A percentile compares a stretch with the other conserved stretches of the same genome.
phyloP scores from a whole-genome alignment of 1,140 invertebrate genomes.

The Macrocentrus cingulum region DNA sequence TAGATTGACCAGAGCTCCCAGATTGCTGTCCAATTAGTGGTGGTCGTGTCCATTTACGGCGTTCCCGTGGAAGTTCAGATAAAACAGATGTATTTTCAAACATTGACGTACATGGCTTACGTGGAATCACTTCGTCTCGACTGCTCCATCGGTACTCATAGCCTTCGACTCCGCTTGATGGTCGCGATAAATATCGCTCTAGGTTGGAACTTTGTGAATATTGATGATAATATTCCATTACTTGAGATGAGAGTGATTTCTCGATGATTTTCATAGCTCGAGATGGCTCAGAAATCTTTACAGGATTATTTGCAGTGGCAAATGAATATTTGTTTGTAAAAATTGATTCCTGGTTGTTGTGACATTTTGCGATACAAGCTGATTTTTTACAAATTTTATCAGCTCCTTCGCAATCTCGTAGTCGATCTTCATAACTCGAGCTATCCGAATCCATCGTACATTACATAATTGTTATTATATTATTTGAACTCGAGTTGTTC shows the following conservation, averaged over 20 bases:
- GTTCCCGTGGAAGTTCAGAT: slow-evolving; percentile 40
- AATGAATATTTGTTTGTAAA: slow-evolving; percentile 22
- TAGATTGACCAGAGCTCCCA: slow-evolving; percentile 26
- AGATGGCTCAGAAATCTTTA: slow-evolving; percentile 29
- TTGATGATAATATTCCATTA: slow-evolving; percentile 49
- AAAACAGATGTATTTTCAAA: background rate
- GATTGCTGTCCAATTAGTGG: slow-evolving; percentile 49
- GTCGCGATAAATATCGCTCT: slow-evolving; percentile 50
- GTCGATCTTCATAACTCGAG: slow-evolving; percentile 43
- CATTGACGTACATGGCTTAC: background rate
- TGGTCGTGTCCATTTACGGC: slow-evolving; percentile 49
- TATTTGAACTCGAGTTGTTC: no score
- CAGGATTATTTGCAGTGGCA: background rate
- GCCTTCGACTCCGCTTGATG: slow-evolving; percentile 41
- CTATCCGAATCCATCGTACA: slow-evolving; percentile 52
- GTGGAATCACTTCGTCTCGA: background rate
- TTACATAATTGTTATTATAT: no score
- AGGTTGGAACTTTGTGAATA: slow-evolving; percentile 48
- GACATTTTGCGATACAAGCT: background rate
- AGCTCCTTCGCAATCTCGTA: slow-evolving; percentile 33
- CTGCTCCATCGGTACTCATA: slow-evolving; percentile 8
- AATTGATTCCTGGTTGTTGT: slow-evolving; percentile 21
- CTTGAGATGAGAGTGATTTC: slow-evolving; percentile 46
- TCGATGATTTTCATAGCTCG: slow-evolving; percentile 20
- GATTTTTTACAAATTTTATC: slow-evolving; percentile 15